Evolutionary conservation across 2,797 vertebrate genomes (phyloP), one percentile per base, ranked within the genome.

Genomic region (Ibycter americanus): DNA sequence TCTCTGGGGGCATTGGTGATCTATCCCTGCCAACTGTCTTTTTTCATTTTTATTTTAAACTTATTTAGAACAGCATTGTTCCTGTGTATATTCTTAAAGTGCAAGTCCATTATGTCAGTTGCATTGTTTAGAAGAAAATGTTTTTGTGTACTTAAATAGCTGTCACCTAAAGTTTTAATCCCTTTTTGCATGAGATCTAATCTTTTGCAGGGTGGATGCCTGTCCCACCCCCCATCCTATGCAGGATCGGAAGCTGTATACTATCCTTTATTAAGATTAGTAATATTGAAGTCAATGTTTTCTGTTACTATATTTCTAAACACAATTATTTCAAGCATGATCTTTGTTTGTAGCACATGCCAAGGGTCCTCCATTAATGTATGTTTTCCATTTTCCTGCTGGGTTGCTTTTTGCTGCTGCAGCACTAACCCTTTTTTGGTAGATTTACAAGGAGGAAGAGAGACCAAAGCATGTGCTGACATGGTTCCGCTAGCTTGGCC

Each of bases 151-250:
- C 16, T 68, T 83, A 34, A 76, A 32, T 58, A 77, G 36, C 18
- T 82, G 46, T 32, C 42, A 61, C 34, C 21, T 73, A 10, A 85
- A 80, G 20, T 87, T 73, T 66, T 87, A 29, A 66, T 21, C 26
- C 17, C 4, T 47, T 89, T 81, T 83, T 58, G 20, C 16, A 21
- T 36, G 38, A 65, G 19, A 40, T 40, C 11, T 52, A 34, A 54
- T 18, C 22, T 84, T 66, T 55, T 38, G 8, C 51, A 58, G 14
- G 8, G 9, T 74, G 46, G 19, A 19, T 26, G 63, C 17, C 21
- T 73, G 17, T 68, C 31, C n/a, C 2, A 1, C 19, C 16, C 6
- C 9, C 5, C 31, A 16, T 20, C 23, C 52, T 55, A 0, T 42
- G 58, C 36, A 40, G 47, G 17, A 34, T 9, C 74, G 46, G 38